Evolutionary conservation across 2,797 vertebrate species (phyloP), one percentile per base, ranked within the genome.

Genomic region (Melanotaenia trifasciata): DNA sequence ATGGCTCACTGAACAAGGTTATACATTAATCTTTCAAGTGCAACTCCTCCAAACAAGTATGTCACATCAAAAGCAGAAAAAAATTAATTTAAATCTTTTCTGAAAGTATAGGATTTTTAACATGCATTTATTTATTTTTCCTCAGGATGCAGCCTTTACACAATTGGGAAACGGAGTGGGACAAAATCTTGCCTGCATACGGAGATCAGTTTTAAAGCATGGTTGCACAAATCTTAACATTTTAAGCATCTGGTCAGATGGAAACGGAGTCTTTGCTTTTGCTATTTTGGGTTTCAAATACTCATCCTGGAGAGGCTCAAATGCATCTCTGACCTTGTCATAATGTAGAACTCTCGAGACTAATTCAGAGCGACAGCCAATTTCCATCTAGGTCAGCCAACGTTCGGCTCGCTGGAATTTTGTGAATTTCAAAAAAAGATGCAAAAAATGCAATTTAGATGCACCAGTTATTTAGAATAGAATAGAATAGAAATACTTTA

Each of bases 251-350:
- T 56, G 57, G 65, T 83, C 71, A 59, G 66, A 66, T 18, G 32
- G 70, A 75, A 80, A 77, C 35, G 1, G 22, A 1, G n/a, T 43
- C 62, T 43, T 65, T 59, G 66, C n/a, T 67, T 47, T 36, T 22
- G 63, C 56, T 68, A 68, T 66, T 78, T 67, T 62, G 2, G 58
- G 58, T 56, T 75, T 63, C 28, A 75, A 71, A 71, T 51, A 78
- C 59, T 79, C 57, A 76, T 82, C 72, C 65, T 51, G 3, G 50
- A 67, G 60, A 70, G 20, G 56, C 58, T 67, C 64, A 30, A 68
- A 73, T 32, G 53, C 63, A 74, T 64, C 71, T 67, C 60, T 59
- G 78, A 83, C 80, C 80, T 83, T 71, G 58, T 72, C 75, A 57
- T 69, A 65, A 73, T 40, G 56, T 60, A 28, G 58, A 51, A 53